A percentile compares a stretch with the other conserved stretches of the same genome.
Evolutionary conservation across 2,113 vertebrate genomes (phyloP).

Genomic region (Platycercus adscitus): DNA sequence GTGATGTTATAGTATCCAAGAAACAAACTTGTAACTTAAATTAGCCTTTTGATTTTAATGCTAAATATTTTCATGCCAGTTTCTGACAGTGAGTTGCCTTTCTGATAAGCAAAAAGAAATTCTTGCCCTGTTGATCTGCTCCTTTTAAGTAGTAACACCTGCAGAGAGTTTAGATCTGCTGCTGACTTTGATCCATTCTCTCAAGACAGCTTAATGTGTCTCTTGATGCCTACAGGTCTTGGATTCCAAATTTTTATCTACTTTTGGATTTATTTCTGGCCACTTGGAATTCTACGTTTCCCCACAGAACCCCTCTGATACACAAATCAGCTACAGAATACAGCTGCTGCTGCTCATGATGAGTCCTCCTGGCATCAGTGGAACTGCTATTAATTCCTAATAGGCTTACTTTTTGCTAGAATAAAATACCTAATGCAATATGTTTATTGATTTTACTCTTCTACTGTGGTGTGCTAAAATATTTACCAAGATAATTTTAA

Average conservation of each 20-base stretch:
- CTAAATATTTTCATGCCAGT: neutral
- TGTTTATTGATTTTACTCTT: neutral
- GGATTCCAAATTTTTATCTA: constrained; percentile 12
- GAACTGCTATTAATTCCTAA: neutral
- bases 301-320: neutral
- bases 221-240: neutral
- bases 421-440: neutral
- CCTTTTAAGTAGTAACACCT: neutral
- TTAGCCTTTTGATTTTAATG: neutral
- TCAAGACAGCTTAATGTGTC: neutral
- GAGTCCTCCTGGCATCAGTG: neutral
- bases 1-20: neutral
- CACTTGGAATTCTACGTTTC: neutral
- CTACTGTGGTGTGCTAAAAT: neutral
- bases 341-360: neutral
- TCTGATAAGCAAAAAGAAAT: neutral
- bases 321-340: neutral
- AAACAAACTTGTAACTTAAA: neutral
- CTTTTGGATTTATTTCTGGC: neutral
- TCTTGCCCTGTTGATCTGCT: neutral
- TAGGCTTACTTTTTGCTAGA: neutral
- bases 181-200: neutral
- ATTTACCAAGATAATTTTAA: neutral
- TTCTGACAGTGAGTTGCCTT: neutral
- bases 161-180: neutral